phyloP scores from a whole-genome alignment of 2,113 vertebrate species.

The Bufo gargarizans region DNA sequence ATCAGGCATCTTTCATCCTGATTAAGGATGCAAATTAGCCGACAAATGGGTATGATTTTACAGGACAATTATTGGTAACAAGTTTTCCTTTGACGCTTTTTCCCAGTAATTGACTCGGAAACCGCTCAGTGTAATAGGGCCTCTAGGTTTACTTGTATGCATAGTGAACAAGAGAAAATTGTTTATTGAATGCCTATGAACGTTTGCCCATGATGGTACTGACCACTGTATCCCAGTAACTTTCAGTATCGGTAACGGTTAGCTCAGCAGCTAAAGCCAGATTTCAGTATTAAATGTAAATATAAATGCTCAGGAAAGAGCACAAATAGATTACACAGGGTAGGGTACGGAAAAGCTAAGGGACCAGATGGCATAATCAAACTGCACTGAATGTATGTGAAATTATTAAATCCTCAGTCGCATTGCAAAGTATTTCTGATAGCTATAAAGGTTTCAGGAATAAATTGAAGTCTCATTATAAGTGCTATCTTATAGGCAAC shows the following conservation, averaged over 20 bases:
- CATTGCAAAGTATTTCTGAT: slow-evolving; percentile 64
- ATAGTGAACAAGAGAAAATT: background rate
- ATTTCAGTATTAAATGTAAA: slow-evolving; percentile 65
- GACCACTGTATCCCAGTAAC: background rate
- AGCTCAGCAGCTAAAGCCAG: slow-evolving; percentile 8
- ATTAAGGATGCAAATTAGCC: no score
- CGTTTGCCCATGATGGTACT: background rate
- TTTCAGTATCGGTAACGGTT: background rate
- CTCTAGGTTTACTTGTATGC: background rate
- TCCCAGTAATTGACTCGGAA: no score
- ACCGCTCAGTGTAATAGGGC: no score
- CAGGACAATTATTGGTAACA: no score
- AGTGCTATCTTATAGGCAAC: slow-evolving; percentile 58
- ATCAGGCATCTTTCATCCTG: no score
- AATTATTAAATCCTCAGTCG: slow-evolving; percentile 66
- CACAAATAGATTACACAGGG: slow-evolving; percentile 72
- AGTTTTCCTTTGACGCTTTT: no score
- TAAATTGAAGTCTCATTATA: slow-evolving; percentile 58
- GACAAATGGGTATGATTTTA: no score
- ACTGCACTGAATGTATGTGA: slow-evolving; percentile 67
- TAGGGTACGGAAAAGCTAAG: slow-evolving; percentile 70
- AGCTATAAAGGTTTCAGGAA: slow-evolving; percentile 66
- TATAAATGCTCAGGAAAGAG: slow-evolving; percentile 65
- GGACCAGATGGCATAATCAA: slow-evolving; percentile 73
- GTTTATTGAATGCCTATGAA: background rate